phyloP scores from a whole-genome alignment of 2,888 invertebrate species.

The Mesochorus sp. region DNA sequence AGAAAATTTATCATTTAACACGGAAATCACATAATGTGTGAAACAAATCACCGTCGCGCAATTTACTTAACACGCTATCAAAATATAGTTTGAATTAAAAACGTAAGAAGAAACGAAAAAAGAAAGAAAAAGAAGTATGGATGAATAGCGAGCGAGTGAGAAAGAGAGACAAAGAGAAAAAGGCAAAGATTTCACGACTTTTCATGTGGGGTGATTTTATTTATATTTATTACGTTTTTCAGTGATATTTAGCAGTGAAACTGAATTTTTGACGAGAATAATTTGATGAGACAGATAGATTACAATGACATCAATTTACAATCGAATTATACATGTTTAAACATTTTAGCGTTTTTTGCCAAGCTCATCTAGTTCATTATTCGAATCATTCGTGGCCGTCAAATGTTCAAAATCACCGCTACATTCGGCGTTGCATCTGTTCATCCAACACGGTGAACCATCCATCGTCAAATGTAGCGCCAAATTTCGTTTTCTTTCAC shows the following conservation, averaged over 20 bases:
- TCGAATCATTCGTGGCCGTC: not conserved
- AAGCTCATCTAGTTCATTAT: not conserved
- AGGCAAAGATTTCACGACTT: not conserved
- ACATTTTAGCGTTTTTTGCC: conserved; percentile 29
- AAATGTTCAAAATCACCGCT: conserved; percentile 50
- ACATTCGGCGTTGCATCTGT: conserved; percentile 62
- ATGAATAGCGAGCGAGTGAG: not conserved
- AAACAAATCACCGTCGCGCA: not conserved
- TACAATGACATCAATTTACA: too few species aligned
- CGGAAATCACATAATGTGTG: conserved; percentile 19
- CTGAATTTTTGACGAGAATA: not conserved
- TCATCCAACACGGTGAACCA: conserved; percentile 60
- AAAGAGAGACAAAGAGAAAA: not conserved
- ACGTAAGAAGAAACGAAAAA: not conserved
- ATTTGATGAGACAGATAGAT: too few species aligned
- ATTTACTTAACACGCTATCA: conserved; percentile 6
- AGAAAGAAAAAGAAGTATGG: not conserved
- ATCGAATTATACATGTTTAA: too few species aligned
- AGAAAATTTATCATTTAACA: conserved; percentile 24
- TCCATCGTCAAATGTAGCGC: conserved; percentile 69
- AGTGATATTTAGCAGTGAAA: not conserved
- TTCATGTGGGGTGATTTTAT: conserved; percentile 19
- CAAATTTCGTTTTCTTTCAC: conserved; percentile 72
- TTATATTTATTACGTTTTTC: not conserved
- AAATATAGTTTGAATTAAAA: conserved; percentile 6